Evolutionary conservation across 2,113 vertebrate genomes (phyloP).

Genomic region (Lichenostomus cassidix): DNA sequence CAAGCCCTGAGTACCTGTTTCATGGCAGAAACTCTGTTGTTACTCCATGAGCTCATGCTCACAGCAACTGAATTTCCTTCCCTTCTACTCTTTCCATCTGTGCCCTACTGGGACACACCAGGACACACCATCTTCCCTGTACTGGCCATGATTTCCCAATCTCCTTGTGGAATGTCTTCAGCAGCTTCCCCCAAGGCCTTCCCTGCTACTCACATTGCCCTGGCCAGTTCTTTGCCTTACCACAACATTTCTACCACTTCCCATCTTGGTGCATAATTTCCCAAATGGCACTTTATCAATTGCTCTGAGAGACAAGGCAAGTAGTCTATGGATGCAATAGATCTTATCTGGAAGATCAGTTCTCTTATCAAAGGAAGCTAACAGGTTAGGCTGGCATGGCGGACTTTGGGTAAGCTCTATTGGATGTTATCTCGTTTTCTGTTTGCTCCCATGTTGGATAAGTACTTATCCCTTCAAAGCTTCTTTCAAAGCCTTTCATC

Average conservation of each 20-base stretch:
- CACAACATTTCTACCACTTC: neutral
- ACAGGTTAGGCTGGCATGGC: constrained; percentile 14
- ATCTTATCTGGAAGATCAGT: constrained; percentile 1
- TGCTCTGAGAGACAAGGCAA: neutral
- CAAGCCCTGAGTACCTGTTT: neutral
- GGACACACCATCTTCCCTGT: neutral
- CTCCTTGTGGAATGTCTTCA: neutral
- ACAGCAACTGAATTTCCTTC: neutral
- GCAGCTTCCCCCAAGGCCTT: neutral
- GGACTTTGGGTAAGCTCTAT: neutral
- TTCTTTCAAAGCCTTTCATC: constrained; percentile 21
- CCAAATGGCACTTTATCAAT: neutral
- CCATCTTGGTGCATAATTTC: neutral
- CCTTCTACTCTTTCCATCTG: neutral
- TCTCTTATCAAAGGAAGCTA: neutral
- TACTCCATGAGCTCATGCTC: neutral
- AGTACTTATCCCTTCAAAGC: constrained; percentile 25
- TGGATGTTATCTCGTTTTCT: constrained; percentile 30
- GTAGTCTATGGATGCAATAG: neutral
- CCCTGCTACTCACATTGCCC: neutral
- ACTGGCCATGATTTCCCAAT: neutral
- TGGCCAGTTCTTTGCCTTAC: neutral
- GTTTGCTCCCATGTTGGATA: neutral
- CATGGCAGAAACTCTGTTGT: neutral
- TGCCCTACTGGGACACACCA: neutral